A percentile compares a stretch with the other conserved stretches of the same genome.
phyloP scores from a whole-genome alignment of 2,888 invertebrate species.

The Watsonalla cultraria region DNA sequence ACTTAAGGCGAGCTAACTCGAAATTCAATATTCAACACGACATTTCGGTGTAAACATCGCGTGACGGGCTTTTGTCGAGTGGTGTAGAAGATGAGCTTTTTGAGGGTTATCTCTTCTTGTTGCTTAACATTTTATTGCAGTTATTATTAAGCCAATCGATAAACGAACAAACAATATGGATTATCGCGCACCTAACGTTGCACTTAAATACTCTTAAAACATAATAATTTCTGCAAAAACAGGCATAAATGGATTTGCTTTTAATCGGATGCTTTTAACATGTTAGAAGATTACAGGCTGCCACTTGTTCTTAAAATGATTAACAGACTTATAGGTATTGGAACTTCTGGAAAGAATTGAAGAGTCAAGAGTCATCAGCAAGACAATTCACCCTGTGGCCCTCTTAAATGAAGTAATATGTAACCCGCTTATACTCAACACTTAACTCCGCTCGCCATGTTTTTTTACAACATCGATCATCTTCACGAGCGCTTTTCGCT shows the following conservation, averaged over 20 bases:
- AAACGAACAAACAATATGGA: neutral
- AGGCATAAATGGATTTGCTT: too few relatives aligned
- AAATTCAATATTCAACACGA: conserved; percentile 72
- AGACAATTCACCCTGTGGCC: too few relatives aligned
- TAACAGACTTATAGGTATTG: too few relatives aligned
- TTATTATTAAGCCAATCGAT: too few relatives aligned
- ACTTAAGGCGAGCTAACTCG: conserved; percentile 53
- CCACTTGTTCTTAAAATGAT: too few relatives aligned
- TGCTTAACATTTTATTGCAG: conserved; percentile 1
- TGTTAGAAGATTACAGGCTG: too few relatives aligned
- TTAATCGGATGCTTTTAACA: too few relatives aligned
- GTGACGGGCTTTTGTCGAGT: conserved; percentile 38
- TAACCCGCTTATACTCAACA: conserved; percentile 16
- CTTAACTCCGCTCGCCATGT: conserved; percentile 23
- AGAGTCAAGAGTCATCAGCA: too few relatives aligned
- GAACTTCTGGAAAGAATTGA: too few relatives aligned
- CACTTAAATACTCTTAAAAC: too few relatives aligned
- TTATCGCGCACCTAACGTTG: too few relatives aligned
- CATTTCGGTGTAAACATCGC: conserved; percentile 67
- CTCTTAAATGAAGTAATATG: neutral
- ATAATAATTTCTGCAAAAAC: too few relatives aligned
- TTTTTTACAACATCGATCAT: conserved; percentile 69
- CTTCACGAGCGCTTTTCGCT: conserved; percentile 47
- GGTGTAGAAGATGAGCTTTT: conserved; percentile 25
- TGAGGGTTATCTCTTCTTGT: conserved; percentile 12